Conservation (phyloP, 2,113 vertebrate genomes). For the Pseudorectes ferrugineus region DNA sequence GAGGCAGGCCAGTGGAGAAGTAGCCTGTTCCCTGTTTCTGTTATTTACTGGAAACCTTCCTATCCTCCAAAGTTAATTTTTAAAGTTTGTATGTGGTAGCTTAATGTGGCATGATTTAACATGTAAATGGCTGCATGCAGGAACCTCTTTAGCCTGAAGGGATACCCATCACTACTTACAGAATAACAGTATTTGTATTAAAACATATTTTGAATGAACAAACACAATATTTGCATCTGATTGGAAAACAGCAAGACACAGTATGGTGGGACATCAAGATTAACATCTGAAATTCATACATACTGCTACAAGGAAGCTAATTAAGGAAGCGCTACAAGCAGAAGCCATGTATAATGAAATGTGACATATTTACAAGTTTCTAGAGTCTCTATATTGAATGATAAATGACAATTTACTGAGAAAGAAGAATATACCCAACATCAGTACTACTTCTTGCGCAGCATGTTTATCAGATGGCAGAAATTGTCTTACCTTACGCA, state of each 20-base stretch:
- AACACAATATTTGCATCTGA: not conserved
- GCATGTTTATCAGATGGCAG: not conserved
- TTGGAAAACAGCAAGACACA: not conserved
- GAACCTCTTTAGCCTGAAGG: not conserved
- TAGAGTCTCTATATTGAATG: not conserved
- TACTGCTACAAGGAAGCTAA: not conserved
- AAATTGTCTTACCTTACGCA: not conserved
- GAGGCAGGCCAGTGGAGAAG: not conserved
- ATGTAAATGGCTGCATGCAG: slow-evolving; percentile 4
- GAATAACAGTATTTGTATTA: not conserved
- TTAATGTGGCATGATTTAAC: not conserved
- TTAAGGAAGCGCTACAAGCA: not conserved
- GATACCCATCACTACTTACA: not conserved
- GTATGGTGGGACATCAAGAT: not conserved
- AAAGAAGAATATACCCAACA: not conserved
- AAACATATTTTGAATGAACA: not conserved
- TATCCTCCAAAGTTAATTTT: not conserved
- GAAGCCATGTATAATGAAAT: slow-evolving; percentile 46
- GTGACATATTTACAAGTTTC: not conserved
- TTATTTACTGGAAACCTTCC: not conserved
- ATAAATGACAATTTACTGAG: not conserved
- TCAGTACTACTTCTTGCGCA: not conserved
- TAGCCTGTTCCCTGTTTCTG: not conserved
- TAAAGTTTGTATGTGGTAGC: not conserved
- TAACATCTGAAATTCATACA: not conserved